phyloP scores from a whole-genome alignment of 2,888 invertebrate genomes.

The Microctonus brassicae region DNA sequence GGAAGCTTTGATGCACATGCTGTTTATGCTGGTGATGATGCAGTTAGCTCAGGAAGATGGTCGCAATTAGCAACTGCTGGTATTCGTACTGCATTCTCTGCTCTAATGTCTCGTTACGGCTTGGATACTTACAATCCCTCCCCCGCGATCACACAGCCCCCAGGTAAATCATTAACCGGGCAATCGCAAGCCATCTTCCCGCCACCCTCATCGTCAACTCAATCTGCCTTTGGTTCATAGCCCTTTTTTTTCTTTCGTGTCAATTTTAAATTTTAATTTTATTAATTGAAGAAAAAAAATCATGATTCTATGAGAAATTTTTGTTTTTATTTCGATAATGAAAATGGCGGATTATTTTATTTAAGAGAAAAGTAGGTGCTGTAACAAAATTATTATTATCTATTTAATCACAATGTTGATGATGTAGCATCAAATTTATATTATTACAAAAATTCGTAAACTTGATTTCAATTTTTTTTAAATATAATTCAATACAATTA shows the following conservation, averaged over 20 bases:
- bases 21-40: constrained; percentile 70
- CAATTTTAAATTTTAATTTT: background rate
- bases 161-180: constrained; percentile 63
- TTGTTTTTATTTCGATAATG: background rate
- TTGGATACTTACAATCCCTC: constrained; percentile 66
- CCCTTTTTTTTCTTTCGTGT: background rate
- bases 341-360: background rate
- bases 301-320: background rate
- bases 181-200: constrained; percentile 57
- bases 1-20: constrained; percentile 69
- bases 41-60: constrained; percentile 66
- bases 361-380: background rate
- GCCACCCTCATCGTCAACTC: constrained; percentile 61
- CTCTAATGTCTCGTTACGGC: constrained; percentile 71
- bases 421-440: background rate
- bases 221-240: constrained; percentile 60
- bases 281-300: background rate
- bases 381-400: background rate
- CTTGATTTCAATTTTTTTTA: no score
- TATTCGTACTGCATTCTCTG: constrained; percentile 71
- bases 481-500: background rate
- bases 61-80: constrained; percentile 69
- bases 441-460: no score
- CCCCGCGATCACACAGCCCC: constrained; percentile 62
- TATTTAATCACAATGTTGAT: background rate